Evolutionary conservation across 53 echinoderm and acorn worm species (phyloP).

Genomic region (Paracentrotus lividus): DNA sequence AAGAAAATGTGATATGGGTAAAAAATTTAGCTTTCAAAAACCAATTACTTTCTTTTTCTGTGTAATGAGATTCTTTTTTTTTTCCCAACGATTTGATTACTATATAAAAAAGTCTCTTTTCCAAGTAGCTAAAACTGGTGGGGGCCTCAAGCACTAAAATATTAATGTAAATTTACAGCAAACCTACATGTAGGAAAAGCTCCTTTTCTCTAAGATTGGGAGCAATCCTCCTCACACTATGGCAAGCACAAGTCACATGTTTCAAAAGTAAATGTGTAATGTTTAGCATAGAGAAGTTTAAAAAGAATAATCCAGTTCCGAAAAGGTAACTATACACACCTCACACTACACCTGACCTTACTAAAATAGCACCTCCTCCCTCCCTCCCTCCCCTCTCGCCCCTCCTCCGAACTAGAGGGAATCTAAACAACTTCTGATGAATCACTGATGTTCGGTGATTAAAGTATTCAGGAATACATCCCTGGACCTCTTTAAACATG

Average conservation of each 20-base stretch:
- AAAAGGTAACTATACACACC: not conserved
- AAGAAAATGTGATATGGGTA: not conserved
- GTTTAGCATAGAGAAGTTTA: not conserved
- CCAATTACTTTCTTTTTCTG: not conserved
- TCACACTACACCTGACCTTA: not conserved
- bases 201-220: too few species aligned
- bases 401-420: not conserved
- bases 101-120: too few species aligned
- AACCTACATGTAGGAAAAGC: too few species aligned
- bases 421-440: not conserved
- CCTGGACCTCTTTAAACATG: not conserved
- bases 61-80: not conserved
- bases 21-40: not conserved
- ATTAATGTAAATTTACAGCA: too few species aligned
- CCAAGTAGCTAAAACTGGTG: too few species aligned
- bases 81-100: too few species aligned
- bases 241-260: not conserved
- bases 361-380: not conserved
- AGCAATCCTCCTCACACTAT: not conserved
- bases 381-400: not conserved
- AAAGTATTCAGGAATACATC: not conserved
- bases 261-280: not conserved
- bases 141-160: too few species aligned
- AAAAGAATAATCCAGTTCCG: not conserved
- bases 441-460: conserved; percentile 1